Evolutionary conservation across 2,797 vertebrate genomes (phyloP), one percentile per base, ranked within the genome.

Genomic region (Xiphorhynchus erythropygius): DNA sequence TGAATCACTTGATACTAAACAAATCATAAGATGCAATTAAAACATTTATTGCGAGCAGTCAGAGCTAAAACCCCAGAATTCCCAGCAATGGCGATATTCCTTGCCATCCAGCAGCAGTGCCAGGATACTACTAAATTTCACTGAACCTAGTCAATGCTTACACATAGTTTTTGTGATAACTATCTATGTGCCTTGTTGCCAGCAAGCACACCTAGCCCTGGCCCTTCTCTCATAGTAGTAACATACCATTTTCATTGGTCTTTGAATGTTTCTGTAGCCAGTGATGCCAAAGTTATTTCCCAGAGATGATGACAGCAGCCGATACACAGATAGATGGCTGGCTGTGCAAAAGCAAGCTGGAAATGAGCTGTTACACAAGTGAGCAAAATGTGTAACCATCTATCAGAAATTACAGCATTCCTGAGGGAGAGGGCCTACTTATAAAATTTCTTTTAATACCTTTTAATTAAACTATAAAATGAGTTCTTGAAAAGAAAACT

Each of bases 151-250:
- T 50, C 24, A 32, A 0, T 5, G 12, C 16, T 78, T 67, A 22
- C 32, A 18, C 14, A 3, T 9, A 30, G 53, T 24, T 89, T 46
- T 47, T 52, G 33, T 11, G 24, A 21, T 42, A 44, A 32, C 21
- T 22, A 0, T 17, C 21, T 27, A 0, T 13, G 12, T 2, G 3
- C 21, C 42, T 41, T 63, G 53, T 7, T 71, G 22, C 46, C 55
- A 68, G 37, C 28, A 53, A 46, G 15, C 59, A 60, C 5, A 1
- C 22, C 21, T 47, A 55, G 5, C 30, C 18, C 60, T 50, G 60
- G 10, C 9, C 42, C 27, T 59, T 82, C 23, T 65, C 46, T 88
- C 55, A 2, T 6, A 7, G 33, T 37, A 50, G 53, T 62, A 90
- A n/a, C 9, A 2, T 14, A 1, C 7, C 16, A 22, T 65, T 76